Base-by-base conservation (phyloP, 2,797 vertebrate genomes). In the Gambelia wislizenii region DNA sequence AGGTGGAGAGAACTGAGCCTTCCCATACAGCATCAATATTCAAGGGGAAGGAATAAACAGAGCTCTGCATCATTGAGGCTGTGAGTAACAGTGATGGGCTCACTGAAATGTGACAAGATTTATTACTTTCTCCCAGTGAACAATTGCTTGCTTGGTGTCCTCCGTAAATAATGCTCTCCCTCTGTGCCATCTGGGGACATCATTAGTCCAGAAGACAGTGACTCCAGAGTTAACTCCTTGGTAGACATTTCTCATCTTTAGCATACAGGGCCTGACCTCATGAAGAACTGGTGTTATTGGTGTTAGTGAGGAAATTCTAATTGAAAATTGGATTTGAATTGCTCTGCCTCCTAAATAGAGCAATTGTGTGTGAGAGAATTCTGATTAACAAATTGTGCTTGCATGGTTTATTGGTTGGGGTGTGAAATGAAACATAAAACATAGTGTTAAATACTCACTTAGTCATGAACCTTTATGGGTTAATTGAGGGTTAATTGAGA, bases 121-220 rank as follows among this genome's bases (percentile, higher is more conserved):
- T 92, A 96, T 95, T 88, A 85, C 95, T 94, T 89, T 89, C 92
- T 96, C 84, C 92, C 0, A 20, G 80, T 93, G 95, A 94, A 90
- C 0, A 86, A 94, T 92, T 89, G 94, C 86, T 89, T 95, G 92
- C 88, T 94, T 64, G 0, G n/a, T 95, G 93, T 93, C 95, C 92
- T 94, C 95, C 89, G 96, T 94, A 95, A 95, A 95, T 94, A 95
- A 95, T 83, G 90, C 36, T 92, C 93, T 93, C 92, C 92, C 90
- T 89, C 82, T 89, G 90, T 90, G 89, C 52, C 94, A 72, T 42
- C 93, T 87, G 85, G 93, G 92, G 89, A 95, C 93, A 96, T 92
- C 92, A 92, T 92, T 90, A 91, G 91, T 91, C 83, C 84, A n/a
- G 76, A 83, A 89, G 90, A 87, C 81, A 84, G 83, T 14, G 56